Conservation (phyloP, 30 jellyfish, hydroid and myxozoan genomes). For the Cassiopea andromeda region DNA sequence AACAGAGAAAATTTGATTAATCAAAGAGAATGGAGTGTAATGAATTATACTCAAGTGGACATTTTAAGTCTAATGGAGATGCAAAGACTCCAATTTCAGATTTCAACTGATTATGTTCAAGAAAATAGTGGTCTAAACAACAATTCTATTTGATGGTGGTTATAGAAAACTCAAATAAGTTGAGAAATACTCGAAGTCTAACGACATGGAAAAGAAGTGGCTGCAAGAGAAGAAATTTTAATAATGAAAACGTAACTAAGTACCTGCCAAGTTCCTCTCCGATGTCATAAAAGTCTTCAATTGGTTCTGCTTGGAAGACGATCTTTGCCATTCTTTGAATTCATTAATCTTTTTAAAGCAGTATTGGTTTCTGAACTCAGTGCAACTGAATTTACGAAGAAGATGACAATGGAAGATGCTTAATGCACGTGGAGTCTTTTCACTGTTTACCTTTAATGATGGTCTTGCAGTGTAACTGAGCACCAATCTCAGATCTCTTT, state of each 20-base stretch:
- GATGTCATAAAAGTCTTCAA: slow-evolving; percentile 72
- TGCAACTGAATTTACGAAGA: slow-evolving; percentile 7
- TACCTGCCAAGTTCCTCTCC: slow-evolving; percentile 92
- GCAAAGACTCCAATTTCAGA: too few relatives aligned
- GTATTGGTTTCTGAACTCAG: background rate
- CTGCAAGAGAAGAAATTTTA: background rate
- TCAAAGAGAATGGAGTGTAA: too few relatives aligned
- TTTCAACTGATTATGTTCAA: too few relatives aligned
- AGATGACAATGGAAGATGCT: background rate
- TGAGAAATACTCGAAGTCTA: too few relatives aligned
- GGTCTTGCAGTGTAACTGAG: background rate
- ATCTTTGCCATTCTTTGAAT: slow-evolving; percentile 4
- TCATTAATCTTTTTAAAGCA: background rate
- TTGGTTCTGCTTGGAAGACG: slow-evolving; percentile 58
- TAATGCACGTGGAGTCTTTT: background rate
- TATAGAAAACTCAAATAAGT: too few relatives aligned
- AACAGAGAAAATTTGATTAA: too few relatives aligned
- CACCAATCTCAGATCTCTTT: background rate
- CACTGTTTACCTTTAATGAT: slow-evolving; percentile 19
- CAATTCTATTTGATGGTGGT: too few relatives aligned
- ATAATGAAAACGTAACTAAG: background rate
- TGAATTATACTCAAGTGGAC: too few relatives aligned
- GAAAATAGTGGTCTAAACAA: too few relatives aligned
- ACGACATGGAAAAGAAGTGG: too few relatives aligned
- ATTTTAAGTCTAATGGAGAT: too few relatives aligned